Evolutionary conservation across 2,888 invertebrate genomes (phyloP), one percentile per base, ranked within the genome.

Genomic region (Helobdella robusta): DNA sequence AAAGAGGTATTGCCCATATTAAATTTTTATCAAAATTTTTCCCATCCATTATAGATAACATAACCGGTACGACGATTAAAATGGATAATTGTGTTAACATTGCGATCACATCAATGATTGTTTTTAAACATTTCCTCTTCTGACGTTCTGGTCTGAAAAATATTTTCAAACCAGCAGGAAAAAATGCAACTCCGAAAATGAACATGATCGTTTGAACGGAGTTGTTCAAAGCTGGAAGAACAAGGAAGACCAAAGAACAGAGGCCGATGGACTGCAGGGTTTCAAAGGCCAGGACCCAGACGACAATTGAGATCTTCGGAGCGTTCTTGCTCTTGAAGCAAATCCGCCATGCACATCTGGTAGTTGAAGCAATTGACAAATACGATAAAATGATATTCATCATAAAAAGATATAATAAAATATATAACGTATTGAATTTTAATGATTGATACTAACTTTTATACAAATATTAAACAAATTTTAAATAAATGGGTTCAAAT

Each of bases 251-350:
- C 36, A 77, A 93, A 64, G 91, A 85, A 44, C 89, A 85, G 76
- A 89, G 90, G 5, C 88, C 88, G 71, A 91, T 87, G 62, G 93
- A 82, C 60, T 77, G 77, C 15, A 75, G 66, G 1, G 71, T 65
- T 64, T 77, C 77, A 20, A 75, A 50, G 15, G 74, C 59, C 18
- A 76, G 66, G 5, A 73, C 72, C 74, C 75, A 70, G 0, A 73
- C 69, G 3, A 63, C 15, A 15, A 64, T 56, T 23, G 34, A 20
- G 25, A 23, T 28, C 2, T 35, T 35, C 23, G 66, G 62, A 5
- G 20, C 20, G 8, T 25, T 46, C 40, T 58, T 64, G 50, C 54
- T 67, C 61, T 68, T 63, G 64, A 67, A 67, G 23, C 36, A n/a
- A 30, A 64, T 54, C 28, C 48, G 40, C 64, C 63, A 68, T 28